Base-by-base conservation (phyloP, 1,140 invertebrate genomes). In the Cryptotermes secundus region DNA sequence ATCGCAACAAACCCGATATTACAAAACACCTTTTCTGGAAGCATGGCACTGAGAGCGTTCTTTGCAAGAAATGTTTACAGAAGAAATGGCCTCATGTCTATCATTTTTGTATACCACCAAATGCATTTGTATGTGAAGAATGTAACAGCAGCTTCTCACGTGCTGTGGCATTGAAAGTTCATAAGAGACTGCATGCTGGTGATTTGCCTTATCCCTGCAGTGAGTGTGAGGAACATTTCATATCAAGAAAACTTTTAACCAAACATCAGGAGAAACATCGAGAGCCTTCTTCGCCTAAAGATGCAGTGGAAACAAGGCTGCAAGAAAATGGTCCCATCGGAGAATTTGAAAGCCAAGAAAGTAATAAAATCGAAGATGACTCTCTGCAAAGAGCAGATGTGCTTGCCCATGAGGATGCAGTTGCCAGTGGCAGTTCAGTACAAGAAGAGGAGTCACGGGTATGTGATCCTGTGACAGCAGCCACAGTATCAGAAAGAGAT, bases 31-130 rank as follows among this genome's bases (percentile, higher is more conserved):
- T 97, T 65, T 96, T 96, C 88, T 97, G 96, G 96, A 97, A 97
- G 88, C 96, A 97, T 88, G 96, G 96, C 24, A 97, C 96, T 9
- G 96, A 97, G 88, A 96, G 96, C 90, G 93, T 95, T 3, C 89
- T 94, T 9, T 97, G 96, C 88, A 96, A 96, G 89, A 94, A 93
- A 87, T 97, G 96, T 89, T 88, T 96, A 9, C 95, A 96, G 86
- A 97, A 97, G 87, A 96, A 96, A 86, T 97, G 96, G 96, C 95
- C 95, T 0, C 95, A 97, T 89, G 94, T 96, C 19, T 97, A 97
- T 90, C 96, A 97, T 88, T 97, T 97, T 88, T 97, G 96, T 88
- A 93, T 95, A 85, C 96, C 96, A 34, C 95, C 96, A 10, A 90
- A 91, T 26, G 90, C 92, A 38, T 97, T 96, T 89, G 90, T 91